A percentile compares a stretch with the other conserved stretches of the same genome.
phyloP scores from a whole-genome alignment of 2,113 vertebrate genomes.

The Agapornis roseicollis region DNA sequence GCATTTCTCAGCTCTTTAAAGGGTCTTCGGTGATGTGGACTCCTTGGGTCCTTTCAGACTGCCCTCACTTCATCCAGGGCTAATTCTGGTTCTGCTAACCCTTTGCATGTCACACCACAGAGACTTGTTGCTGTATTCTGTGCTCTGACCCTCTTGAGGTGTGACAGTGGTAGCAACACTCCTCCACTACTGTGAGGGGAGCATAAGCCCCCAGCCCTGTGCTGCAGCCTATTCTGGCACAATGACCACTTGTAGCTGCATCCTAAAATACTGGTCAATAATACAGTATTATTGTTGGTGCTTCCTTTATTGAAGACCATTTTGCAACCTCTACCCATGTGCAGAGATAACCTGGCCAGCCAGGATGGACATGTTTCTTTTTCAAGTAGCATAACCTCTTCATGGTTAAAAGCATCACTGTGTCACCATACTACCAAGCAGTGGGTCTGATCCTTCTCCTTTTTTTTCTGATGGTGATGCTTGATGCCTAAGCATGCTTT shows the following conservation, averaged over 20 bases:
- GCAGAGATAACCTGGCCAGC: neutral
- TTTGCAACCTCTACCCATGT: neutral
- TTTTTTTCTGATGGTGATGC: neutral
- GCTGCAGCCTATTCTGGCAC: neutral
- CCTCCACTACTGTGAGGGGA: neutral
- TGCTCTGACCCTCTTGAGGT: neutral
- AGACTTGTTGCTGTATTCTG: neutral
- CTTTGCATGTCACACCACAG: rapidly evolving
- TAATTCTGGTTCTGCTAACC: neutral
- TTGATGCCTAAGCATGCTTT: neutral
- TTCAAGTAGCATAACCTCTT: neutral
- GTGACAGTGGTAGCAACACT: neutral
- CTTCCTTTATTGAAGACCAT: neutral
- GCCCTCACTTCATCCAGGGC: neutral
- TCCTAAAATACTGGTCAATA: neutral
- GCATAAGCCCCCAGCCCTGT: neutral
- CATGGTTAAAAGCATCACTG: neutral
- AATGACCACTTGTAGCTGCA: neutral
- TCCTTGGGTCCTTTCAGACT: neutral
- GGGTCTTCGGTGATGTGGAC: neutral
- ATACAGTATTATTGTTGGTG: neutral
- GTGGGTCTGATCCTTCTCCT: neutral
- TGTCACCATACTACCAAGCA: neutral
- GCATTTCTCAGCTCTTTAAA: neutral
- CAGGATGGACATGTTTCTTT: neutral